Evolutionary conservation across 2,888 invertebrate genomes (phyloP).

Genomic region (Lithosia quadra): DNA sequence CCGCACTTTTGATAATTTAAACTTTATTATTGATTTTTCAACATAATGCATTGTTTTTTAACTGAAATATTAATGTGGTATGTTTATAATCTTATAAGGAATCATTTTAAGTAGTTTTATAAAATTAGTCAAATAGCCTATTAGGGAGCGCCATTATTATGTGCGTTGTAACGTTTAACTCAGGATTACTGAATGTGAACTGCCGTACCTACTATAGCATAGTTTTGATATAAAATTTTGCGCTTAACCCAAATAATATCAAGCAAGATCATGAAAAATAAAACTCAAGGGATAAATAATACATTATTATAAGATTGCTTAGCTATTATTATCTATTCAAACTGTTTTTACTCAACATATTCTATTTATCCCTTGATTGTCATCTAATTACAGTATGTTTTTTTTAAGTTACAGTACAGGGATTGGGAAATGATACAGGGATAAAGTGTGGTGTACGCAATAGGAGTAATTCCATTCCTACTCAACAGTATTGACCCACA

Average conservation of each 20-base stretch:
- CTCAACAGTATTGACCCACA: too few species aligned
- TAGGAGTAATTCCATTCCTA: too few species aligned
- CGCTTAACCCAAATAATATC: not conserved
- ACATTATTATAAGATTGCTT: not conserved
- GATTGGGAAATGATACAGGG: not conserved
- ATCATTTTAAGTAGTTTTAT: too few species aligned
- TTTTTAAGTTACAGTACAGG: not conserved
- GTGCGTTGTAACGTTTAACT: not conserved
- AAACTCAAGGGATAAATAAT: not conserved
- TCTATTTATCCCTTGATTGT: not conserved
- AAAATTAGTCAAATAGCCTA: too few species aligned
- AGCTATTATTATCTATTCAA: too few species aligned
- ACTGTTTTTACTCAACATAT: too few species aligned
- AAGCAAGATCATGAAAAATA: not conserved
- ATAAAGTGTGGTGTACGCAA: not conserved
- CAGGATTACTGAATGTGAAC: not conserved
- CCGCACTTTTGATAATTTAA: too few species aligned
- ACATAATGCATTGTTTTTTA: too few species aligned
- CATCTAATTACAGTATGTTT: too few species aligned
- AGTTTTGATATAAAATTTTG: not conserved
- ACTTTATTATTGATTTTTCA: too few species aligned
- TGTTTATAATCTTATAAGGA: too few species aligned
- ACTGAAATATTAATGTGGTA: too few species aligned
- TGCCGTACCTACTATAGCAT: not conserved
- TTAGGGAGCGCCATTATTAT: not conserved